Base-by-base conservation (phyloP, 2,888 invertebrate genomes). In the Blera fallax region DNA sequence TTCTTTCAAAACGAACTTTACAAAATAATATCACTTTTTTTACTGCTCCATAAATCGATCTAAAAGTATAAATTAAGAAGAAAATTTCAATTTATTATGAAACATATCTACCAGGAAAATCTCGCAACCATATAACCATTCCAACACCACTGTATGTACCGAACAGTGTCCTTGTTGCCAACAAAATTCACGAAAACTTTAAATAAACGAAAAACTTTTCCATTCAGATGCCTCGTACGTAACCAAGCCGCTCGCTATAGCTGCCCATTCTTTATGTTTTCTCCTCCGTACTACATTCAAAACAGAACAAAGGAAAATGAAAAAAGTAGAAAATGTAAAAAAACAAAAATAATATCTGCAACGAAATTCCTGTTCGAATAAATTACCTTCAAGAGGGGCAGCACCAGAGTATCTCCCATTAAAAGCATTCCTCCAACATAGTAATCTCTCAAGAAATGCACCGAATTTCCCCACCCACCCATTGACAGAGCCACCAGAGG, bases 371-470 rank as follows among this genome's bases (percentile, higher is more conserved):
- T 85, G 70, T 85, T 85, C 85, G 81, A 85, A 85, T 85, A 85
- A 81, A 85, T 85, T 85, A 85, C 85, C 85, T 85, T 77, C 40
- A 21, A 21, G 56, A 14, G 27, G 40, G 50, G 6, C 21, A 21
- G 11, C 21, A 45, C 54, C 29, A 48, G 29, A 58, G 65, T 43
- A 58, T 72, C 70, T 81, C 58, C 62, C 72, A 85, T 85, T 85
- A 81, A 81, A 85, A 65, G 72, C 85, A 81, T 81, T 77, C 85
- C 72, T 60, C 65, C 76, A 72, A 43, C 72, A 69, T 62, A 50
- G 81, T 81, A 85, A 77, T 85, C 85, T 85, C 81, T 77, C 76
- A 81, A 85, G 85, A 85, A 80, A 81, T 85, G 76, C 85, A 77
- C 54, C 70, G 34, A 81, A 45, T 56, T 24, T 60, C 27, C 7